A percentile compares a stretch with the other conserved stretches of the same genome.
These are phyloP conservation scores for Selene dorsalis DNA, from an alignment of 2,797 vertebrate genomes.

Conservation along the genomic window DNA sequence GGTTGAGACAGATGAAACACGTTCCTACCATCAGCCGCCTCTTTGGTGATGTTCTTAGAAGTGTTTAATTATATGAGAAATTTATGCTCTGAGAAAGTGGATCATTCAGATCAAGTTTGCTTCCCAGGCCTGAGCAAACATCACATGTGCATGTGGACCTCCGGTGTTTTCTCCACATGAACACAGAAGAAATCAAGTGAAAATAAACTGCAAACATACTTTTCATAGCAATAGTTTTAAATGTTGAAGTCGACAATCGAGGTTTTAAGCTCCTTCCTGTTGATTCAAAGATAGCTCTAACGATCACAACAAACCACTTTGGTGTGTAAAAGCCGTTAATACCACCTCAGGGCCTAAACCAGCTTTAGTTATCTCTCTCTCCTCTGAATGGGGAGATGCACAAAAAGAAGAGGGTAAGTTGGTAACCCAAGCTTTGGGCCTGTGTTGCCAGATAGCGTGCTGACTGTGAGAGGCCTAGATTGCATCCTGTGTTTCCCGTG, in stretches of 20 bases:
- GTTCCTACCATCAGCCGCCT: slow-evolving; percentile 62
- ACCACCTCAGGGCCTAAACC: slow-evolving; percentile 72
- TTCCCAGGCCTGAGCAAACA: slow-evolving; percentile 63
- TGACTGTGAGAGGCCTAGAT: slow-evolving; percentile 76
- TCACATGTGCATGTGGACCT: background rate
- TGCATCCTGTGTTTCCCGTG: slow-evolving; percentile 71
- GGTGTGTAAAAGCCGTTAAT: slow-evolving; percentile 69
- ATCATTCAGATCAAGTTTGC: slow-evolving; percentile 55
- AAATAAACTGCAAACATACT: slow-evolving; percentile 16
- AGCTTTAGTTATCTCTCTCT: slow-evolving; percentile 66
- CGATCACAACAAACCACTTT: slow-evolving; percentile 52
- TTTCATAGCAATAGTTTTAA: slow-evolving; percentile 23
- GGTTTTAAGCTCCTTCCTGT: slow-evolving; percentile 43
- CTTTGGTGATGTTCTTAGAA: slow-evolving; percentile 64
- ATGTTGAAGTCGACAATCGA: slow-evolving; percentile 18
- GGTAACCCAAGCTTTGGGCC: slow-evolving; percentile 78
- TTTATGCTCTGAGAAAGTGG: slow-evolving; percentile 73
- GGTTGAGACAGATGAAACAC: slow-evolving; percentile 66
- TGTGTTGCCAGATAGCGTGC: slow-evolving; percentile 76
- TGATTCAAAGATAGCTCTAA: slow-evolving; percentile 35
- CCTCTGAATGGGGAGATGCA: slow-evolving; percentile 73
- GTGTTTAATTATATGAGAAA: slow-evolving; percentile 79
- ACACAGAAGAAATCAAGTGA: background rate
- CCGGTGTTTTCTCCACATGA: background rate
- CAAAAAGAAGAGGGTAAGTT: slow-evolving; percentile 74